Base-by-base conservation (phyloP, 37 sponge, comb jelly and placozoan species). In the Axinella damicornis region DNA sequence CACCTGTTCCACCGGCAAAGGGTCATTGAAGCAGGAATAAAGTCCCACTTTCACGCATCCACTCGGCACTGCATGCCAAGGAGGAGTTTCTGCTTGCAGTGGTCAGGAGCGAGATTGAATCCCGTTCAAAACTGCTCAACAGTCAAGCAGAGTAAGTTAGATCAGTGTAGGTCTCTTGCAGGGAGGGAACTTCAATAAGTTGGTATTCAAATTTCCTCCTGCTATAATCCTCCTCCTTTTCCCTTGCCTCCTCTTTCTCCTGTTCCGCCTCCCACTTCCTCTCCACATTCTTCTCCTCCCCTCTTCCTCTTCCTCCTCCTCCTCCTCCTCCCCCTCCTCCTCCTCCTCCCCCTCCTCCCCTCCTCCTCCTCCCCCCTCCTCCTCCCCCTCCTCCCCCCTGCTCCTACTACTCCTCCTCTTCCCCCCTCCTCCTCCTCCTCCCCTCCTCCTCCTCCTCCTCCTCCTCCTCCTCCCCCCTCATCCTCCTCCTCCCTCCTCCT, bases 101-200 rank as follows among this genome's bases (percentile, higher is more conserved):
- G 30, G 19, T 79, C 14, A 67, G 55, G 28, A 37, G 46, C 13
- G 80, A 79, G 68, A 56, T 79, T 67, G 65, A 46, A 20, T 63
- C 41, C 22, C 40, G 80, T 28, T 27, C n/a, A 46, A 63, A 65
- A 31, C 65, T 30, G 17, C 80, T 79, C 33, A 17, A 63, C 20
- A 28, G 24, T 25, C 80, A 79, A 40, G 80, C 80, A 5, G 80
- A 79, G 80, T 79, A 25, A 79, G 80, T 79, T 2, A 19, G n/a
- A n/a, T n/a, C n/a, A n/a, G n/a, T n/a, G n/a, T n/a, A n/a, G n/a
- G n/a, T n/a, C n/a, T n/a, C n/a, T n/a, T n/a, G n/a, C n/a, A n/a
- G n/a, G n/a, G n/a, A n/a, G 18, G 18, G 15, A 19, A 19, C 57
- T 19, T 56, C 57, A 56, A 15, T 19, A n/a, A n/a, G n/a, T n/a